Base-by-base conservation (phyloP, 2,888 invertebrate genomes). In the Pandemis corylana region DNA sequence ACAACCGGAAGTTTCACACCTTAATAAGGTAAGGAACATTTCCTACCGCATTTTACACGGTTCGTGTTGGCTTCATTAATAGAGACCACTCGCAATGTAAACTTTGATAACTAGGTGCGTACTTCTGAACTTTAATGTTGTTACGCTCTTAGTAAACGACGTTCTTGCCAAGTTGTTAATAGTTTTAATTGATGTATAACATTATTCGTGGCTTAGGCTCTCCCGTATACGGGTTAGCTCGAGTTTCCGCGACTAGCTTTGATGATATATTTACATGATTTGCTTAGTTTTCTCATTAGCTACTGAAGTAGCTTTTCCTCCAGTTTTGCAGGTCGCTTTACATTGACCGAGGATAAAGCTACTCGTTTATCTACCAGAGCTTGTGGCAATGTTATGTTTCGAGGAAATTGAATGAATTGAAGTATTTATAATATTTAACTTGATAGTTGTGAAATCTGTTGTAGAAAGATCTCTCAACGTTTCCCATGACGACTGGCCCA, bases 171-270 rank as follows among this genome's bases (percentile, higher is more conserved):
- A 69, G 44, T 61, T 61, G 51, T 69, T 62, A 53, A 64, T 42
- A 71, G 71, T 71, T 71, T 64, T 64, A 71, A 71, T 64, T 71
- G 42, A 63, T 49, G 63, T 20, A 20, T 41, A n/a, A 41, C 36
- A n/a, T 41, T n/a, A 62, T 62, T 62, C 36, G 41, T 41, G n/a
- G 13, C 62, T 36, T 62, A n/a, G 41, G 36, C 62, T 41, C n/a
- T 41, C 41, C 36, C 13, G 6, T 59, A 61, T 61, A 61, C 28
- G 28, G 28, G 36, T 5, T 62, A 3, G 13, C n/a, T 41, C 41
- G 41, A 62, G 7, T 59, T 59, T 10, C 59, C 20, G 59, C 10
- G 28, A 59, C 28, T 28, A 7, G 28, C 59, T 59, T 56, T 56
- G 53, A 56, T 20, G 56, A 7, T 10, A 7, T 10, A 59, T 28